Percentiles rank a stretch among this genome's conserved stretches.
phyloP scores from a whole-genome alignment of 2,113 vertebrate genomes.

The Panthera tigris region DNA sequence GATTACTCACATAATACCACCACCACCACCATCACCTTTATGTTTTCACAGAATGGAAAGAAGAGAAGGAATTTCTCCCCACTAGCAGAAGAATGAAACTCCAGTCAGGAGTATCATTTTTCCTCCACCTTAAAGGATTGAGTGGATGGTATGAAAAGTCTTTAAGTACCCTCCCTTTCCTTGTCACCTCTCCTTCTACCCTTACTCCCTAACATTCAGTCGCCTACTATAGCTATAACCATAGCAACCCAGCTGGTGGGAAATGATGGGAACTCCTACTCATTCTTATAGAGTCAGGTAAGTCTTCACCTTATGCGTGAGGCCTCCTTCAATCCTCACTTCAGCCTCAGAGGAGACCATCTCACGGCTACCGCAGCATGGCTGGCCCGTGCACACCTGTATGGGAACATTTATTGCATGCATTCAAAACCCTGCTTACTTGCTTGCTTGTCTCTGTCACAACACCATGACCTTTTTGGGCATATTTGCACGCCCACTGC shows the following conservation, averaged over 20 bases:
- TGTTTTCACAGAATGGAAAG: neutral
- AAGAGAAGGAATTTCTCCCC: neutral
- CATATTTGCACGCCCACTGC: neutral
- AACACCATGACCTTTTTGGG: neutral
- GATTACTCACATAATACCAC: neutral
- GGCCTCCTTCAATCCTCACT: neutral
- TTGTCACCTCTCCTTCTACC: neutral
- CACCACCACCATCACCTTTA: neutral
- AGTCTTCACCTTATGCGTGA: neutral
- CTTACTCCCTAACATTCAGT: neutral
- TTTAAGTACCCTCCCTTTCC: neutral
- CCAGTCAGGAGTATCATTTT: neutral
- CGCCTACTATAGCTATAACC: neutral
- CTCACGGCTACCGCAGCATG: fast-evolving
- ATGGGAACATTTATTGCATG: neutral
- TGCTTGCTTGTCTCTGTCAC: neutral
- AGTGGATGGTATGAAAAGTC: neutral
- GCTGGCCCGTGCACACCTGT: fast-evolving
- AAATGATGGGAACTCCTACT: conserved; percentile 35
- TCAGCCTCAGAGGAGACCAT: neutral
- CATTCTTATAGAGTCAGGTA: conserved; percentile 40
- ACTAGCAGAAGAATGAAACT: neutral
- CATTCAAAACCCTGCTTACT: neutral
- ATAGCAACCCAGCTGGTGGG: conserved; percentile 48
- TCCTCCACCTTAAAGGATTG: neutral